These are phyloP conservation scores for Pteronotus mesoamericanus DNA, from an alignment of 2,797 vertebrate genomes.

Conservation along the genomic window DNA sequence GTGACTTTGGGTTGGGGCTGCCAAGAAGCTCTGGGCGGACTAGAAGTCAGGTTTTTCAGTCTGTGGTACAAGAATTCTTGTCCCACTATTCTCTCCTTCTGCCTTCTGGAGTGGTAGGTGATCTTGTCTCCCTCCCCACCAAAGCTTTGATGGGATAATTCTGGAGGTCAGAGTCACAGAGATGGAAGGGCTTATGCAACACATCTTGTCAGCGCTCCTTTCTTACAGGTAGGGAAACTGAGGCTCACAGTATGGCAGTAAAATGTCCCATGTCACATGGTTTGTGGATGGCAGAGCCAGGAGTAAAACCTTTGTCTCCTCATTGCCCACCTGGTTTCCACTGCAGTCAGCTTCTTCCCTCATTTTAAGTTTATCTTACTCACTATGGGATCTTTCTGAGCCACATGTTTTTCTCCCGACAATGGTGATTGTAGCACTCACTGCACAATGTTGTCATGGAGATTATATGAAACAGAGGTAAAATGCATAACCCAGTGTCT, in stretches of 20 bases:
- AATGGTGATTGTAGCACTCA: not conserved
- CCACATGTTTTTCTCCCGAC: not conserved
- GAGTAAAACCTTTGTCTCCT: not conserved
- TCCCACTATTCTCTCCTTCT: not conserved
- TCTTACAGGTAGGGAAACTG: not conserved
- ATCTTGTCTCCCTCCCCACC: not conserved
- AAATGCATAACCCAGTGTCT: not conserved
- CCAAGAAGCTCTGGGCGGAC: not conserved
- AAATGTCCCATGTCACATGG: not conserved
- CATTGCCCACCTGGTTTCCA: not conserved
- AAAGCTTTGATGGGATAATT: not conserved
- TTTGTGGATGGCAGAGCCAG: not conserved
- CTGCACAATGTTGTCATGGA: not conserved
- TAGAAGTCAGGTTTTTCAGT: constrained; percentile 2
- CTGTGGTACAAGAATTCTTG: not conserved
- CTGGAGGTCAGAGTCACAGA: not conserved
- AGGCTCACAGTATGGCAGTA: not conserved
- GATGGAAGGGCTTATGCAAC: not conserved
- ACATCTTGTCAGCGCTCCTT: not conserved
- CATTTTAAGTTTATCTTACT: not conserved
- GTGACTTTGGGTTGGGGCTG: not conserved
- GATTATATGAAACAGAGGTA: not conserved
- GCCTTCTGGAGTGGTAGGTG: not conserved
- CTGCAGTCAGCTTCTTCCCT: not conserved
- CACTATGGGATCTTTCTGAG: not conserved